These are phyloP conservation scores for Psophia crepitans DNA, from an alignment of 2,113 vertebrate species.

Conservation along the genomic window DNA sequence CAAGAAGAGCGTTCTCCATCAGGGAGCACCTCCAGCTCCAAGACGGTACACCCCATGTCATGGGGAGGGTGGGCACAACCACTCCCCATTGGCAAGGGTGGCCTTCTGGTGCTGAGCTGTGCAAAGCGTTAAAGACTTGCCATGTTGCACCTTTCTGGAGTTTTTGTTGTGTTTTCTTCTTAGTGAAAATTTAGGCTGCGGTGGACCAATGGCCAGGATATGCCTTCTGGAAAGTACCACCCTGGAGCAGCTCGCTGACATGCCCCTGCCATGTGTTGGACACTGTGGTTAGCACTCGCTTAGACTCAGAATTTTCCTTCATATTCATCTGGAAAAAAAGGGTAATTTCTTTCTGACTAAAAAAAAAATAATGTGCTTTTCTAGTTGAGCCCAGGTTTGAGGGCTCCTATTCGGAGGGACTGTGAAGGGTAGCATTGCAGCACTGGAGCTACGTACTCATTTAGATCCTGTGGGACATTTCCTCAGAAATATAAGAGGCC, in stretches of 20 bases:
- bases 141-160: neutral
- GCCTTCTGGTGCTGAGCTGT: neutral
- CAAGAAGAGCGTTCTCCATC: neutral
- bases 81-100: neutral
- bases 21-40: neutral
- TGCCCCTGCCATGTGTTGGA: neutral
- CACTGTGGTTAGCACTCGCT: neutral
- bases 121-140: neutral
- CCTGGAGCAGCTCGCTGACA: neutral
- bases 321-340: conserved; percentile 39
- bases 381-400: neutral
- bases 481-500: neutral
- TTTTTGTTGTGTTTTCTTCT: neutral
- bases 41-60: neutral
- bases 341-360: conserved; percentile 54
- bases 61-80: fast-evolving
- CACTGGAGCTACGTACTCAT: neutral
- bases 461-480: neutral
- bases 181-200: neutral
- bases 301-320: conserved; percentile 40
- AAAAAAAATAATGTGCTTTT: neutral
- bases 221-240: conserved; percentile 32
- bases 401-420: neutral
- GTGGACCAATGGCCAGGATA: neutral
- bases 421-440: neutral